These are phyloP conservation scores for Fulmarus glacialis DNA, from an alignment of 2,113 vertebrate species.

Conservation along the genomic window DNA sequence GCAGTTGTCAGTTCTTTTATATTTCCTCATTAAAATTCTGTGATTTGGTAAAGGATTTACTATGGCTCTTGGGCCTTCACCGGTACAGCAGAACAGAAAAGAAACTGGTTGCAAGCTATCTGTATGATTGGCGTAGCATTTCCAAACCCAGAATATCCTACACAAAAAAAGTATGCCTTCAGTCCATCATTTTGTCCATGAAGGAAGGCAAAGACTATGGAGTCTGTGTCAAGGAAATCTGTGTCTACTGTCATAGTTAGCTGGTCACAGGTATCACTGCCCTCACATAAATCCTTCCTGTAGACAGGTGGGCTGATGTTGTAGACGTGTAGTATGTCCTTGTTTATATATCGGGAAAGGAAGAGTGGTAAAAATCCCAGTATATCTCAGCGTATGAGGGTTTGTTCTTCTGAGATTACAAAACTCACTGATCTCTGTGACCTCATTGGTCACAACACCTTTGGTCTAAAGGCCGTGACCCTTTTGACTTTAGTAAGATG, in stretches of 20 bases:
- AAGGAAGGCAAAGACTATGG: not conserved
- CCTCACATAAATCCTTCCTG: not conserved
- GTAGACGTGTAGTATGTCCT: not conserved
- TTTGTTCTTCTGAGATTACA: not conserved
- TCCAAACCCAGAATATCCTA: not conserved
- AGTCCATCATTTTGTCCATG: not conserved
- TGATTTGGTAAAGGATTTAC: not conserved
- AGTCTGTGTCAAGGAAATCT: not conserved
- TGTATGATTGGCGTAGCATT: not conserved
- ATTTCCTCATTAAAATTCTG: not conserved
- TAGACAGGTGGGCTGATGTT: not conserved
- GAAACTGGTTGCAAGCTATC: not conserved
- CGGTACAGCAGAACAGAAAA: not conserved
- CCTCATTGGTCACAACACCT: accelerated
- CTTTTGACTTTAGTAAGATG: not conserved
- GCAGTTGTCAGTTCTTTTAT: not conserved
- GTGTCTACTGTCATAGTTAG: not conserved
- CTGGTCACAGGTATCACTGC: not conserved
- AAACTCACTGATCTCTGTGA: not conserved
- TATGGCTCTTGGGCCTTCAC: not conserved
- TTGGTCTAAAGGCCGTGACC: not conserved
- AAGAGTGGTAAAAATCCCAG: not conserved
- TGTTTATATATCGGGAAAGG: not conserved
- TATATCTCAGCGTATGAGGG: not conserved
- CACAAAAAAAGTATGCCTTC: not conserved